These are phyloP conservation scores for Acanthosepion esculentum DNA, from an alignment of 2,888 invertebrate genomes.

Conservation along the genomic window DNA sequence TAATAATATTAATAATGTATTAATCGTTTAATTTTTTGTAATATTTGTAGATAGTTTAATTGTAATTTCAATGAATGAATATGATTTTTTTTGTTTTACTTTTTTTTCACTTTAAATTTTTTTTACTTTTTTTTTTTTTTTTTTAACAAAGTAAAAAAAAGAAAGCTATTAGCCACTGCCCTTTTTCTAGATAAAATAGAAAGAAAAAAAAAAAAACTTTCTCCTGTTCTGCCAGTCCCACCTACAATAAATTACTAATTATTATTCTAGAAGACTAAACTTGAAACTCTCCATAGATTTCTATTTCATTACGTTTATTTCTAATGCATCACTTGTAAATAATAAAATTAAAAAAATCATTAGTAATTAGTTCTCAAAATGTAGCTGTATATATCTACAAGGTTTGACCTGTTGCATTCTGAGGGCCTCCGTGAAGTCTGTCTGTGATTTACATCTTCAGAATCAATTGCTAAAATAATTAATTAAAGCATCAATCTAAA, in stretches of 20 bases:
- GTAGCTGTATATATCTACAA: no score
- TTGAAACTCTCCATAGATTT: not conserved
- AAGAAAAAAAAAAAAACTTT: not conserved
- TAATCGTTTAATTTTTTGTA: slow-evolving; percentile 20
- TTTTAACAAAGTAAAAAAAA: not conserved
- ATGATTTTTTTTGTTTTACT: not conserved
- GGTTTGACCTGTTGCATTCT: not conserved
- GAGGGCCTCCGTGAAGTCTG: not conserved
- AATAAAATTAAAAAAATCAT: not conserved
- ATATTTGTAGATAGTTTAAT: slow-evolving; percentile 12
- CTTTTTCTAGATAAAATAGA: not conserved
- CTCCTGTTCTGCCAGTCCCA: not conserved
- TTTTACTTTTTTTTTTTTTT: not conserved
- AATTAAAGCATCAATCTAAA: not conserved
- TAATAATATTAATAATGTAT: not conserved
- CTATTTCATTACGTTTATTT: not conserved
- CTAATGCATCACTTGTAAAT: not conserved
- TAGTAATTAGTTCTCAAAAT: not conserved
- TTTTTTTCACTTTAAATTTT: not conserved
- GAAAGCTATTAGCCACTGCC: not conserved
- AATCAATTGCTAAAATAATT: not conserved
- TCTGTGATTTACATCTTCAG: not conserved
- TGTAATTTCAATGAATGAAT: slow-evolving; percentile 11
- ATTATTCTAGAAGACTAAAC: not conserved
- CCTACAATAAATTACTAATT: not conserved